These are phyloP conservation scores for Brachyhypopomus occidentalis DNA, from an alignment of 2,113 vertebrate species.

Conservation along the genomic window DNA sequence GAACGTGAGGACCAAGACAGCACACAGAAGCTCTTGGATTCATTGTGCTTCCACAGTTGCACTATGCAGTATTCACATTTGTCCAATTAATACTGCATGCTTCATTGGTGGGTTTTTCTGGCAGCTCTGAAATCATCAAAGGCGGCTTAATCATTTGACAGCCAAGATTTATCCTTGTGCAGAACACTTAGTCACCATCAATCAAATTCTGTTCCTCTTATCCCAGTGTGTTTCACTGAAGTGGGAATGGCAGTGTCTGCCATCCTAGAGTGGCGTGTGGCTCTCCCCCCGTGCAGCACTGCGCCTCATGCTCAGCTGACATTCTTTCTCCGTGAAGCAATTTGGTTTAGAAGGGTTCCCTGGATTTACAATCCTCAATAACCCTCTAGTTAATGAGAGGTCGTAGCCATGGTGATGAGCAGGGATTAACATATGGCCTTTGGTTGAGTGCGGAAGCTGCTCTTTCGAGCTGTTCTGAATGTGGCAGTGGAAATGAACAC, in stretches of 20 bases:
- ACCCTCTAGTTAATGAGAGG: slow-evolving; percentile 35
- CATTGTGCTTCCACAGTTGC: background rate
- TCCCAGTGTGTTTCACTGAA: background rate
- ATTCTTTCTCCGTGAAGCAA: slow-evolving; percentile 37
- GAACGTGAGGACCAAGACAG: background rate
- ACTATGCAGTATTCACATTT: background rate
- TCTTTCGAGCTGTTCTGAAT: slow-evolving; percentile 31
- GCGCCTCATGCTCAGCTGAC: slow-evolving; percentile 27
- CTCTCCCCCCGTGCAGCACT: slow-evolving; percentile 10
- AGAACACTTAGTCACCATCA: background rate
- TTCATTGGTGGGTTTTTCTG: background rate
- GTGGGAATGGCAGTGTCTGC: background rate
- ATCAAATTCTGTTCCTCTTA: background rate
- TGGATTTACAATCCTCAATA: slow-evolving; percentile 34
- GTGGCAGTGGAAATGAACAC: slow-evolving; percentile 31
- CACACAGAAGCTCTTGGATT: background rate
- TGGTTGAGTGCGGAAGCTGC: slow-evolving; percentile 33
- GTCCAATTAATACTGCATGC: background rate
- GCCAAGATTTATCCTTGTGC: background rate
- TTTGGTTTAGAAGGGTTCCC: slow-evolving; percentile 32
- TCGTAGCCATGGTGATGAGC: slow-evolving; percentile 45
- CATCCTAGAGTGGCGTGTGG: background rate
- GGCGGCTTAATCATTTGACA: background rate
- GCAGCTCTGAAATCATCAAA: background rate
- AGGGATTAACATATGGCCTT: slow-evolving; percentile 42